Evolutionary conservation across 2,113 vertebrate species (phyloP).

Genomic region (Neodontobutis hainanensis): DNA sequence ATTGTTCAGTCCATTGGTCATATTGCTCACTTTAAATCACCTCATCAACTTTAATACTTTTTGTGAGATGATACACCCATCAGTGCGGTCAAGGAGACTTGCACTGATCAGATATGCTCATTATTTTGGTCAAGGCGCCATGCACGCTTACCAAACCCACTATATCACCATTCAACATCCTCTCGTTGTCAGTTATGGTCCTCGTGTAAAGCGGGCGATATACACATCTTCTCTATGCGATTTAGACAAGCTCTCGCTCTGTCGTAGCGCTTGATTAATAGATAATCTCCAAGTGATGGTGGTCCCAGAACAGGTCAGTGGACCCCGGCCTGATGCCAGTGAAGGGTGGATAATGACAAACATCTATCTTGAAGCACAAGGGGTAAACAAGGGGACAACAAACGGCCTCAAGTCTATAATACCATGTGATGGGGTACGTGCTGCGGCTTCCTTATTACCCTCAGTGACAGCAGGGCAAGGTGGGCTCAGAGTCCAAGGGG

Average conservation of each 20-base stretch:
- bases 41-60: constrained; percentile 64
- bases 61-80: constrained; percentile 48
- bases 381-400: constrained; percentile 27
- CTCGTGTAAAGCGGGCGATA: not conserved
- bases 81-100: constrained; percentile 60
- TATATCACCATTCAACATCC: not conserved
- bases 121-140: constrained; percentile 58
- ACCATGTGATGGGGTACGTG: constrained; percentile 33
- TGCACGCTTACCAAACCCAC: constrained; percentile 11
- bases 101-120: constrained; percentile 38
- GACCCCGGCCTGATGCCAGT: constrained; percentile 49
- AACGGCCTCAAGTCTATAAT: constrained; percentile 28
- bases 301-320: constrained; percentile 62
- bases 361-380: constrained; percentile 65
- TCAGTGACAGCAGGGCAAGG: constrained; percentile 17
- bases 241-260: constrained; percentile 7
- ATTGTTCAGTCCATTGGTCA: constrained; percentile 61
- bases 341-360: constrained; percentile 56
- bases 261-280: constrained; percentile 60
- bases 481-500: constrained; percentile 11
- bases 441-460: constrained; percentile 22
- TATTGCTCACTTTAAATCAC: constrained; percentile 59
- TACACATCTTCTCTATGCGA: constrained; percentile 7
- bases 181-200: not conserved
- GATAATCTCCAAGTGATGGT: constrained; percentile 48